Evolutionary conservation across 2,888 invertebrate genomes (phyloP).

Genomic region (Parnassius orleans): DNA sequence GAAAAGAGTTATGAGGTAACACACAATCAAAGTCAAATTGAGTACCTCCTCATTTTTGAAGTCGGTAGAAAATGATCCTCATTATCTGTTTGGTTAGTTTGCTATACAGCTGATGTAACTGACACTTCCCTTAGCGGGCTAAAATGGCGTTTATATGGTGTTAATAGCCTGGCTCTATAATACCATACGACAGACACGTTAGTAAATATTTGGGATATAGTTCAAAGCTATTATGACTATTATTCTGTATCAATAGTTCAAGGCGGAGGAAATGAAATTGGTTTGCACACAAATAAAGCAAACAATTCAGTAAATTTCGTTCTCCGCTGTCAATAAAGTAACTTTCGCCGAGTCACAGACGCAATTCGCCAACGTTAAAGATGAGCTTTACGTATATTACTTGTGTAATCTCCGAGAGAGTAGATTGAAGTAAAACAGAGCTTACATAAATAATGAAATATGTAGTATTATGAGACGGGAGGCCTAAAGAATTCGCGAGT

Average conservation of each 20-base stretch:
- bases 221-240: no score
- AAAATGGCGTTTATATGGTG: no score
- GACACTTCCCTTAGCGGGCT: no score
- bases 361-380: slow-evolving; percentile 28
- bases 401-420: slow-evolving; percentile 62
- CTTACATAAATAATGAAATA: slow-evolving; percentile 79
- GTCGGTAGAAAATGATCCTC: no score
- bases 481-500: slow-evolving; percentile 76
- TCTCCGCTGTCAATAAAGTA: slow-evolving; percentile 25
- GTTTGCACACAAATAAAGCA: slow-evolving; percentile 23
- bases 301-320: slow-evolving; percentile 17
- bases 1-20: no score
- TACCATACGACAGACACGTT: neutral
- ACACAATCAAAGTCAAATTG: no score
- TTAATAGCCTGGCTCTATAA: neutral
- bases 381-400: slow-evolving; percentile 53
- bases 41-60: no score
- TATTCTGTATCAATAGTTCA: neutral
- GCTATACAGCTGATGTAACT: no score
- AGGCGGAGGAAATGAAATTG: slow-evolving; percentile 22
- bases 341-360: slow-evolving; percentile 20
- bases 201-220: no score
- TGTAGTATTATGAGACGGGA: slow-evolving; percentile 78
- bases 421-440: slow-evolving; percentile 70
- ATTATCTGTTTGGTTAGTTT: no score